Conservation (phyloP, 2,113 vertebrate species). For the Tychaedon coryphoeus region DNA sequence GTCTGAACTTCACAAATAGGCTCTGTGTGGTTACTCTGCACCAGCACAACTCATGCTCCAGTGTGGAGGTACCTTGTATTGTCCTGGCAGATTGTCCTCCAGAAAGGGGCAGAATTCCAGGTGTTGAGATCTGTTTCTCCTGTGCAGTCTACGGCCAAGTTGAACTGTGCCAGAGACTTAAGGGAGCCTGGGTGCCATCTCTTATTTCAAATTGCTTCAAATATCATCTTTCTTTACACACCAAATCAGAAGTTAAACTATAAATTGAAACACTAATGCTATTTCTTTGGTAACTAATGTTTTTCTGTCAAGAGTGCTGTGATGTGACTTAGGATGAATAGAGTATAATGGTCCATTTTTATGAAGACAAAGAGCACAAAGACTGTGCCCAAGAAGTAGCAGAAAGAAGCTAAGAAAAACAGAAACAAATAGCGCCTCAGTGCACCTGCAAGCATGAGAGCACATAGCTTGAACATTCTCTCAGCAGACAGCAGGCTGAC, state of each 20-base stretch:
- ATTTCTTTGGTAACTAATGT: background rate
- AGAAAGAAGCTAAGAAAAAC: background rate
- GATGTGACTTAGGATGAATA: background rate
- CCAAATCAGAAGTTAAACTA: background rate
- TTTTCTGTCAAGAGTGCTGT: background rate
- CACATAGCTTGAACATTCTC: background rate
- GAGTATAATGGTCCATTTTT: background rate
- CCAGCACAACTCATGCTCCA: background rate
- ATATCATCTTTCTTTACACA: background rate
- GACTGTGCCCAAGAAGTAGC: background rate
- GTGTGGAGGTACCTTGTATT: fast-evolving
- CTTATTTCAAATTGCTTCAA: background rate
- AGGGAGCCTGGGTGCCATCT: background rate
- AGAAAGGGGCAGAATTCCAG: background rate
- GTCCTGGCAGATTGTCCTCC: background rate
- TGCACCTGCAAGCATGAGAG: background rate
- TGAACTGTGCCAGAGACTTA: background rate
- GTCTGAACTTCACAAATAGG: background rate
- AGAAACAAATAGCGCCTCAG: background rate
- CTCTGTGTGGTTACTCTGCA: background rate
- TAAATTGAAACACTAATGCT: background rate
- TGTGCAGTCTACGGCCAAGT: background rate
- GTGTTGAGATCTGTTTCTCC: background rate
- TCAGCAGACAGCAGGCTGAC: background rate
- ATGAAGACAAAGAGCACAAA: background rate